Evolutionary conservation across 1,140 invertebrate species (phyloP).

Genomic region (Piezodorus guildinii): DNA sequence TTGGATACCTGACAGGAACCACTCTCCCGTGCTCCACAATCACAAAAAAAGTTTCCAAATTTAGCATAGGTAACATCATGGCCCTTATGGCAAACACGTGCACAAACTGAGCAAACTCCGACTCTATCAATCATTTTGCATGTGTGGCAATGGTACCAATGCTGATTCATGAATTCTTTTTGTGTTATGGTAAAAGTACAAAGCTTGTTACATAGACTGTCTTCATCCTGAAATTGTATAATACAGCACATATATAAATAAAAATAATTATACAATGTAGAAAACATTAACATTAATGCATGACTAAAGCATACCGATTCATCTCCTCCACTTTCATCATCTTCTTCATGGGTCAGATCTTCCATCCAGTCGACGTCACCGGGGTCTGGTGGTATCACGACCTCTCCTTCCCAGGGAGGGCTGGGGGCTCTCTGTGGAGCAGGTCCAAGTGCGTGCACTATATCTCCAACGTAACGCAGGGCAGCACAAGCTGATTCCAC

Average conservation of each 20-base stretch:
- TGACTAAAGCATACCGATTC: slow-evolving; percentile 56
- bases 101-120: slow-evolving; percentile 94
- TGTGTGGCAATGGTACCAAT: slow-evolving; percentile 96
- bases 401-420: slow-evolving; percentile 68
- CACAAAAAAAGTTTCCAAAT: slow-evolving; percentile 97
- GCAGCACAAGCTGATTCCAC: slow-evolving; percentile 69
- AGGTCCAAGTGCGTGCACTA: slow-evolving; percentile 35
- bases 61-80: slow-evolving; percentile 97
- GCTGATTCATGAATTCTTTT: slow-evolving; percentile 97
- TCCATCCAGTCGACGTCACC: slow-evolving; percentile 71
- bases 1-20: slow-evolving; percentile 45
- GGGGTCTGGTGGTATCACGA: slow-evolving; percentile 53
- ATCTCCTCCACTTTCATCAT: slow-evolving; percentile 82
- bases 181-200: slow-evolving; percentile 95
- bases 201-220: slow-evolving; percentile 83
- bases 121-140: slow-evolving; percentile 97
- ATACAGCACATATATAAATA: not conserved
- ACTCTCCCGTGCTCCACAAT: slow-evolving; percentile 94
- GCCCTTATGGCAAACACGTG: slow-evolving; percentile 88
- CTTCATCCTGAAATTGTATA: slow-evolving; percentile 59
- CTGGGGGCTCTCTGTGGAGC: slow-evolving; percentile 42
- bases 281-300: not conserved
- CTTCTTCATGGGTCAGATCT: slow-evolving; percentile 63
- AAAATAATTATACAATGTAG: slow-evolving; percentile 5
- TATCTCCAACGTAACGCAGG: slow-evolving; percentile 55